Evolutionary conservation across 2,797 vertebrate genomes (phyloP), one percentile per base, ranked within the genome.

Genomic region (Enteromius fasciolatus): DNA sequence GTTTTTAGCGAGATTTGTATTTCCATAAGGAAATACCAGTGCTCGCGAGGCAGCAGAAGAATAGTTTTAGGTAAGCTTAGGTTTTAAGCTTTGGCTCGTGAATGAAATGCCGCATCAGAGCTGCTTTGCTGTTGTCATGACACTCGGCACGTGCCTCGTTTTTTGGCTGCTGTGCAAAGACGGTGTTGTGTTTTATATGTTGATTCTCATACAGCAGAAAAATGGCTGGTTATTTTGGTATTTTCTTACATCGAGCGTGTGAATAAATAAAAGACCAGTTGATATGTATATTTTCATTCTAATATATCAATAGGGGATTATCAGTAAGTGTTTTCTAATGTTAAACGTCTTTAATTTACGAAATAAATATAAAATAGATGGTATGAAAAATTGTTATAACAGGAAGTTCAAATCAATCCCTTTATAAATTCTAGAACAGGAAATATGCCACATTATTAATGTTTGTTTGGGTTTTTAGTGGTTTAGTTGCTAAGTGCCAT

Each of bases 51-150:
- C 70, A 36, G 70, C 73, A 59, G 73, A 75, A 75, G 73, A 76
- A 76, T 76, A 46, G 54, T 61, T 44, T 61, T 76, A 76, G 54
- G 39, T 76, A 52, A 76, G 57, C 74, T 76, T 76, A 31, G 74
- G 36, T 63, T 61, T 76, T 61, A 61, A 44, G 36, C 74, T 63
- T 76, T 76, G 54, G 74, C 74, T 76, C 23, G 54, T 76, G 20
- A 63, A 76, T 28, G 76, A 78, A 78, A 50, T 78, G 63, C n/a
- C 46, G 52, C 33, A 33, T 78, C 44, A 67, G 76, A 52, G 20
- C 76, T 54, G 63, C 46, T 78, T 67, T 67, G 28, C 76, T 39
- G 46, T 78, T 39, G 20, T 78, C 33, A 59, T 75, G 73, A 59
- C 73, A 75, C 52, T 57, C 73, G 2, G 33, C 33, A 15, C 33